Conservation (phyloP, 1,140 invertebrate species). For the Diuraphis noxia region DNA sequence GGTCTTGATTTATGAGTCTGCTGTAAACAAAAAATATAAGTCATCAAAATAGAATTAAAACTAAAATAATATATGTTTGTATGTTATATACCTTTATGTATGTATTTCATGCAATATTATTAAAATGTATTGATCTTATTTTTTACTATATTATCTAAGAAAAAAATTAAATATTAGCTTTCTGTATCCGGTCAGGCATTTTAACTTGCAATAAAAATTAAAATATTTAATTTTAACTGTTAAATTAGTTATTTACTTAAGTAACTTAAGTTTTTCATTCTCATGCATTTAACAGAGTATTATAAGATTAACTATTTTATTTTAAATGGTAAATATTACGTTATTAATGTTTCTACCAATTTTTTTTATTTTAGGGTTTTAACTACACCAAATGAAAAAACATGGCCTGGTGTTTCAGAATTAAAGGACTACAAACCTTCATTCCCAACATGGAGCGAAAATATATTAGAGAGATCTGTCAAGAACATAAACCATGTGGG, state of each 20-base stretch:
- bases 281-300: too few species aligned
- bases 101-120: too few species aligned
- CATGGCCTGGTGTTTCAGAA: constrained; percentile 68
- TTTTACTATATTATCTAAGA: too few species aligned
- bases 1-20: too few species aligned
- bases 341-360: neutral
- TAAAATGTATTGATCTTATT: too few species aligned
- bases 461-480: constrained; percentile 69
- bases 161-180: neutral
- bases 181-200: neutral
- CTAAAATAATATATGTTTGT: too few species aligned
- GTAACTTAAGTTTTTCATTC: neutral
- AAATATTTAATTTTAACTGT: neutral
- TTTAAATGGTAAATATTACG: neutral
- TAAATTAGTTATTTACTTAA: neutral
- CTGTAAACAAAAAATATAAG: too few species aligned
- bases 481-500: constrained; percentile 68
- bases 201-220: neutral
- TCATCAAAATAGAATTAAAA: too few species aligned
- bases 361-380: constrained; percentile 60
- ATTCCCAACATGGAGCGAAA: constrained; percentile 85
- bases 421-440: constrained; percentile 69
- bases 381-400: constrained; percentile 67
- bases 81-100: too few species aligned
- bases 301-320: too few species aligned